A percentile compares a stretch with the other conserved stretches of the same genome.
These are phyloP conservation scores for Microplitis manilae DNA, from an alignment of 2,888 invertebrate species.

Conservation along the genomic window DNA sequence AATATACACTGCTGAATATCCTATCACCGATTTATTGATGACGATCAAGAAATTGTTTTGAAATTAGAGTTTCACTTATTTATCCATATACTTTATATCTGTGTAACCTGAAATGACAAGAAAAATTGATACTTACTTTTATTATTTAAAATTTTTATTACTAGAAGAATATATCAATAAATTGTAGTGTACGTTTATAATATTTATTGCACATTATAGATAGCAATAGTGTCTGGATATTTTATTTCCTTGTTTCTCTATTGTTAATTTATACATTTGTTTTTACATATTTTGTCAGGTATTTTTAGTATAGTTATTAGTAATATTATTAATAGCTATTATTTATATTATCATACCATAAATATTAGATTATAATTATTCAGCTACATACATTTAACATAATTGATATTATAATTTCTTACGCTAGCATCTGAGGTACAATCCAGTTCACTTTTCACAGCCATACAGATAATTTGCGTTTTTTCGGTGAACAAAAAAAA, in stretches of 20 bases:
- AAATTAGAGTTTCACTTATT: too few species aligned
- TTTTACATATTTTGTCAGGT: neutral
- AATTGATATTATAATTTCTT: conserved; percentile 63
- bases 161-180: conserved; percentile 42
- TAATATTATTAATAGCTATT: conserved; percentile 34
- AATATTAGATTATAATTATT: conserved; percentile 59
- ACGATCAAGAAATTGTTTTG: too few species aligned
- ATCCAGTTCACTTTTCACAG: conserved; percentile 72
- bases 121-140: too few species aligned
- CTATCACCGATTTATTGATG: too few species aligned
- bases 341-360: conserved; percentile 49
- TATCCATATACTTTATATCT: too few species aligned
- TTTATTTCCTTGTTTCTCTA: neutral
- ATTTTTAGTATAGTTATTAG: neutral
- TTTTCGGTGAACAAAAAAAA: conserved; percentile 69
- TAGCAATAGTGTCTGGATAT: conserved; percentile 30
- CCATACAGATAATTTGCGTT: conserved; percentile 72
- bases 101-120: too few species aligned
- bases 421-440: conserved; percentile 69
- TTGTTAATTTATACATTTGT: neutral
- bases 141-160: conserved; percentile 33
- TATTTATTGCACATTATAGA: conserved; percentile 29
- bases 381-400: conserved; percentile 69
- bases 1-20: too few species aligned
- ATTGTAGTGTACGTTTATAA: conserved; percentile 25